phyloP scores from a whole-genome alignment of 2,797 vertebrate genomes.

The Nothura maculosa region DNA sequence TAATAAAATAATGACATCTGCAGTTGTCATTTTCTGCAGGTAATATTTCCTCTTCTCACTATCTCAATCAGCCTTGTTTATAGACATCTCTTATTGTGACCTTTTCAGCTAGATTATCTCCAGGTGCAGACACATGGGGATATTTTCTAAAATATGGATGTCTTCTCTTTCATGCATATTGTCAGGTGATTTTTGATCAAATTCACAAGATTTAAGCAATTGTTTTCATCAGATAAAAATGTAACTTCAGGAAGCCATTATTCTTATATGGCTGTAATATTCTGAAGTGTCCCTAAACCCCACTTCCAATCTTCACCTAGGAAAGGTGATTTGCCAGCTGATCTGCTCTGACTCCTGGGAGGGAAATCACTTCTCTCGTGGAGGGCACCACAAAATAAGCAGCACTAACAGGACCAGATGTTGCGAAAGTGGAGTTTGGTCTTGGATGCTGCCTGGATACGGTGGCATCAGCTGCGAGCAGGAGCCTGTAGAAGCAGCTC shows the following conservation, averaged over 20 bases:
- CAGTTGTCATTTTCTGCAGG: background rate
- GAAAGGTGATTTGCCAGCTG: background rate
- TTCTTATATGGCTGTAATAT: background rate
- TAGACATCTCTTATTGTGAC: background rate
- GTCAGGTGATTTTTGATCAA: background rate
- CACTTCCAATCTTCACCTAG: background rate
- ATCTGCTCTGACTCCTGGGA: background rate
- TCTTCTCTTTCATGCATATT: background rate
- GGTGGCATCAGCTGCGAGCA: background rate
- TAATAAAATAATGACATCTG: background rate
- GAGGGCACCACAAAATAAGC: background rate
- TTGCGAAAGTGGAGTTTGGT: background rate
- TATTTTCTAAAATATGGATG: background rate
- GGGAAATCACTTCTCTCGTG: background rate
- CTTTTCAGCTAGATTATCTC: background rate
- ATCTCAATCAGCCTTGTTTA: background rate
- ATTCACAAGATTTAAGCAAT: background rate
- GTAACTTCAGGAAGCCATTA: background rate
- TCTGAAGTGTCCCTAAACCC: background rate
- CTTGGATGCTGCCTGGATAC: background rate
- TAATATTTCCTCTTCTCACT: background rate
- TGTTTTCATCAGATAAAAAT: background rate
- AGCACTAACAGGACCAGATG: background rate
- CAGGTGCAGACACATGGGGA: background rate
- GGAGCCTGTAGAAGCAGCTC: background rate